Evolutionary conservation across 2,888 invertebrate species (phyloP).

Genomic region (Cantharis rustica): DNA sequence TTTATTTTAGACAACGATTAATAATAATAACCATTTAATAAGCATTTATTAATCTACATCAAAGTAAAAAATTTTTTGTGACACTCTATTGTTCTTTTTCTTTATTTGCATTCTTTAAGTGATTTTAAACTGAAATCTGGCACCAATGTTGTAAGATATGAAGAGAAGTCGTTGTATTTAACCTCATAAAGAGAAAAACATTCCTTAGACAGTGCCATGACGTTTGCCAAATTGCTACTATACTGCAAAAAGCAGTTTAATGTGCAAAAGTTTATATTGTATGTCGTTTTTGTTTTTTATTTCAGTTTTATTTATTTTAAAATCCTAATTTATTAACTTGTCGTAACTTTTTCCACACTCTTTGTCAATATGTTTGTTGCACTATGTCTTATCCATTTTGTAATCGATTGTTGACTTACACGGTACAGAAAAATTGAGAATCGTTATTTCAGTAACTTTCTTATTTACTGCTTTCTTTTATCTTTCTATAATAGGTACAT

Average conservation of each 20-base stretch:
- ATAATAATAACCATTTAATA: too few species aligned
- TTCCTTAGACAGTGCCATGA: neutral
- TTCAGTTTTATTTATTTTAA: neutral
- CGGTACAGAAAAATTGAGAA: neutral
- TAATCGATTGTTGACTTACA: neutral
- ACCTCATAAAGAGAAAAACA: neutral
- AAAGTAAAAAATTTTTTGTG: too few species aligned
- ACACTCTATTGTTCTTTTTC: neutral
- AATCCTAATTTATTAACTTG: neutral
- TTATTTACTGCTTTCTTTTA: neutral
- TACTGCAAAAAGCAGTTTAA: neutral
- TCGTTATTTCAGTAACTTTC: neutral
- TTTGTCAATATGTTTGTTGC: neutral
- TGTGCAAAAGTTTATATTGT: neutral
- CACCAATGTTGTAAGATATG: neutral
- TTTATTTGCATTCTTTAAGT: neutral
- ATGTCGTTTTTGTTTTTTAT: neutral
- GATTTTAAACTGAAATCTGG: neutral
- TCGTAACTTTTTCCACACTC: neutral
- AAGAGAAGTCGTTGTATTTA: neutral
- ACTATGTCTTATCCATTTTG: neutral
- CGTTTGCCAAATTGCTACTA: neutral
- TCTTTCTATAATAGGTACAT: neutral
- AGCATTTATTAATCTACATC: too few species aligned
- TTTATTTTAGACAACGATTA: too few species aligned